Evolutionary conservation across 2,113 vertebrate species (phyloP).

Genomic region (Corvus cornix): DNA sequence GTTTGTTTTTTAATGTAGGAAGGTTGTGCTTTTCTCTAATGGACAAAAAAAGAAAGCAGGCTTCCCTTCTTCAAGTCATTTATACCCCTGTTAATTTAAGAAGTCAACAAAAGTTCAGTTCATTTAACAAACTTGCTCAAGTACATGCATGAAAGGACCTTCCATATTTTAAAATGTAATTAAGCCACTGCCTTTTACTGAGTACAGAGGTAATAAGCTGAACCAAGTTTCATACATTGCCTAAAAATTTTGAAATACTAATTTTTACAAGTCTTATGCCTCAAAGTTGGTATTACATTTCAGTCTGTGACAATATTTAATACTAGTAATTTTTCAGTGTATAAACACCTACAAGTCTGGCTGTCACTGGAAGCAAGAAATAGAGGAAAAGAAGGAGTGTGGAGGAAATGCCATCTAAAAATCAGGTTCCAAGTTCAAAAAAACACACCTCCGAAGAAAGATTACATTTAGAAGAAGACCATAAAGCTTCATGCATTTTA

Average conservation of each 20-base stretch:
- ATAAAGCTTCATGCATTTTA: background rate
- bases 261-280: background rate
- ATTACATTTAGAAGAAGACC: background rate
- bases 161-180: background rate
- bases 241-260: background rate
- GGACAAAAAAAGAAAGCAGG: background rate
- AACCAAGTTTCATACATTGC: background rate
- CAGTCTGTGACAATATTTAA: background rate
- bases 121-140: background rate
- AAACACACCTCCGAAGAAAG: background rate
- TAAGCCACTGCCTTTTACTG: background rate
- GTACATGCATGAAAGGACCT: background rate
- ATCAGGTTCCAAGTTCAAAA: background rate
- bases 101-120: background rate
- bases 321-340: background rate
- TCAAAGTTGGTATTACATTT: background rate
- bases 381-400: background rate
- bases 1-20: background rate
- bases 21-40: background rate
- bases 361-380: background rate
- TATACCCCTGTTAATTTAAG: background rate
- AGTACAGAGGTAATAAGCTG: background rate
- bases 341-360: background rate
- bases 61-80: background rate
- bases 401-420: background rate